Percentiles rank a stretch among this genome's conserved stretches.
Conservation (phyloP, 2,888 invertebrate species). For the Merodon equestris region DNA sequence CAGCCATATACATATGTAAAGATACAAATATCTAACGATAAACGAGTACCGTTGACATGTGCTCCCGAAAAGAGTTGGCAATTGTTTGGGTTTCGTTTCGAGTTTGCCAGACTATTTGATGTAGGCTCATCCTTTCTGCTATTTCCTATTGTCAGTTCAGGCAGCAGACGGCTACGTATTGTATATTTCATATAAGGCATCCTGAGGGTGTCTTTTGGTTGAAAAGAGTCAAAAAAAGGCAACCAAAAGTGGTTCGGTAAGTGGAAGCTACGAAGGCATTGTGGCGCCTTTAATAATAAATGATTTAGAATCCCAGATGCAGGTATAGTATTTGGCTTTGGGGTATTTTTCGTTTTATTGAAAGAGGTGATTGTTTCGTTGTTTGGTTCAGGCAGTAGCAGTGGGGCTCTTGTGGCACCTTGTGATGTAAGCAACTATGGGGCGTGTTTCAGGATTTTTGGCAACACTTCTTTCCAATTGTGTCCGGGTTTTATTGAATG, state of each 20-base stretch:
- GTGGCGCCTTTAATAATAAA: constrained; percentile 65
- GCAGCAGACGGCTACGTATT: constrained; percentile 32
- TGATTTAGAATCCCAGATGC: constrained; percentile 59
- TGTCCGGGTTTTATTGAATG: no score
- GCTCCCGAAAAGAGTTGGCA: constrained; percentile 50
- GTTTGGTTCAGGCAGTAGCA: neutral
- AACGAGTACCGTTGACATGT: constrained; percentile 43
- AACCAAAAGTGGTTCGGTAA: constrained; percentile 37
- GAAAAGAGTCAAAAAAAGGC: constrained; percentile 23
- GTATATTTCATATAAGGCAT: constrained; percentile 45
- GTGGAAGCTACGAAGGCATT: constrained; percentile 20
- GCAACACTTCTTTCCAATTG: no score
- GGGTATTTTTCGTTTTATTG: constrained; percentile 61
- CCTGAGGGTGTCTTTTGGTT: constrained; percentile 51
- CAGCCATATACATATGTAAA: no score
- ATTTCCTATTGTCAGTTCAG: constrained; percentile 38
- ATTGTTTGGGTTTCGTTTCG: constrained; percentile 50
- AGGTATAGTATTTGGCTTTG: constrained; percentile 54
- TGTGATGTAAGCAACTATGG: constrained; percentile 22
- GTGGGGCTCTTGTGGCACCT: neutral
- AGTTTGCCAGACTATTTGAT: constrained; percentile 38
- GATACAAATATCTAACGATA: constrained; percentile 38
- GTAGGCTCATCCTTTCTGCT: constrained; percentile 23
- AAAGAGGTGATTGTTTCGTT: constrained; percentile 56
- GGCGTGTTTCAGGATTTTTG: constrained; percentile 11